Conservation (phyloP, 1,140 invertebrate species). For the Cotesia vestalis region DNA sequence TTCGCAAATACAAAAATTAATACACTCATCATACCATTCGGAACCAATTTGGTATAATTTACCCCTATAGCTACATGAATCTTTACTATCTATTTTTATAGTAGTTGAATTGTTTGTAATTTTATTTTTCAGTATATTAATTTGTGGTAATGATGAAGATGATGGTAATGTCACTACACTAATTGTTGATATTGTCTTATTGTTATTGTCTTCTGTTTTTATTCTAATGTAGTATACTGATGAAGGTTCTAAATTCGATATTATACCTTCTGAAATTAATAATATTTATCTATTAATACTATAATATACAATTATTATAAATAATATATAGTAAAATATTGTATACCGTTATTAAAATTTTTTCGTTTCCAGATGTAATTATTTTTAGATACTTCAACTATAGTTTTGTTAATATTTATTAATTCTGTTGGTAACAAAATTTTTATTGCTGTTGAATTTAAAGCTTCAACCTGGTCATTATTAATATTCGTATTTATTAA, state of each 20-base stretch:
- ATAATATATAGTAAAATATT: not conserved
- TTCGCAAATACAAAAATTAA: slow-evolving; percentile 77
- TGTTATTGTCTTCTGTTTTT: slow-evolving; percentile 47
- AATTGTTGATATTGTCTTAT: too few species aligned
- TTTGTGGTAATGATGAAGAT: slow-evolving; percentile 48
- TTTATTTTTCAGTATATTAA: slow-evolving; percentile 57
- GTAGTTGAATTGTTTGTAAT: slow-evolving; percentile 55
- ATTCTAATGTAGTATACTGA: slow-evolving; percentile 60
- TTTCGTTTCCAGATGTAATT: slow-evolving; percentile 61
- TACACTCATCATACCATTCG: slow-evolving; percentile 79
- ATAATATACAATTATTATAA: too few species aligned
- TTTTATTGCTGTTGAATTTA: slow-evolving; percentile 61
- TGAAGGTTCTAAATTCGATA: slow-evolving; percentile 58
- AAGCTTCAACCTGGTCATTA: slow-evolving; percentile 57
- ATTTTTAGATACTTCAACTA: slow-evolving; percentile 59
- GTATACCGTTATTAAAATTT: slow-evolving; percentile 54
- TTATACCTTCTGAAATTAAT: slow-evolving; percentile 53
- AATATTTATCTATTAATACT: not conserved
- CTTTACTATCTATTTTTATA: slow-evolving; percentile 52
- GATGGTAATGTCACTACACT: slow-evolving; percentile 36
- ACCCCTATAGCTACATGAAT: slow-evolving; percentile 69
- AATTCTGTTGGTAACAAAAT: slow-evolving; percentile 54
- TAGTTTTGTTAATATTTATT: slow-evolving; percentile 45
- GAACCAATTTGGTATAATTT: slow-evolving; percentile 67
- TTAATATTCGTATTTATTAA: slow-evolving; percentile 54